phyloP scores from a whole-genome alignment of 2,797 vertebrate species.

The Alfaro cultratus region DNA sequence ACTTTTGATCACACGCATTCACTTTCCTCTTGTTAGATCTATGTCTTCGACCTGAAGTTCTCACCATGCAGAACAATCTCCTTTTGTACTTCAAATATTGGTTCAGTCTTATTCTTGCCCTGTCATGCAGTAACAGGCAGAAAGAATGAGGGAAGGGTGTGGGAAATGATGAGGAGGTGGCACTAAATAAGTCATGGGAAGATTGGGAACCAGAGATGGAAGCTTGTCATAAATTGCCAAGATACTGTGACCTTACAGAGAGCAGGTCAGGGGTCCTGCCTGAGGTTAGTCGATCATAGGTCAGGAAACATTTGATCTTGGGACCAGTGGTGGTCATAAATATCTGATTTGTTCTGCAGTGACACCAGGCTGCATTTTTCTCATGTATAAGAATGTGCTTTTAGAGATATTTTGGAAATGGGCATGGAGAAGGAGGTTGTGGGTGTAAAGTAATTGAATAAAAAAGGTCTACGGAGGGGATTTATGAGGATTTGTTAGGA shows the following conservation, averaged over 20 bases:
- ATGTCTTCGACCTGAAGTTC: neutral
- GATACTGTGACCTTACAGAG: conserved; percentile 58
- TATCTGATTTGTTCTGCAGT: conserved; percentile 49
- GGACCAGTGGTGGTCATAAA: conserved; percentile 53
- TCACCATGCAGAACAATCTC: neutral
- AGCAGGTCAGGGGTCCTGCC: conserved; percentile 57
- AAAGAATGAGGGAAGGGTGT: conserved; percentile 3
- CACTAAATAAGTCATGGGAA: conserved; percentile 41
- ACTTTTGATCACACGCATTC: conserved; percentile 14
- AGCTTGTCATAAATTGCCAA: conserved; percentile 53
- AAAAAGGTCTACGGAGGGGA: conserved; percentile 1
- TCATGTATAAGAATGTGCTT: conserved; percentile 18
- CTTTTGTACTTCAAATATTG: neutral
- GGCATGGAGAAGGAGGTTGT: neutral
- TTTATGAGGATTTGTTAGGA: conserved; percentile 35
- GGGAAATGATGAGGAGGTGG: conserved; percentile 23
- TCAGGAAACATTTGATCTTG: conserved; percentile 56
- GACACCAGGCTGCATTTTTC: conserved; percentile 9
- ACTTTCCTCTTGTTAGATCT: conserved; percentile 3
- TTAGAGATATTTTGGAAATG: conserved; percentile 11
- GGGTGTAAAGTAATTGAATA: conserved; percentile 1
- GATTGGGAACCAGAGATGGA: conserved; percentile 44
- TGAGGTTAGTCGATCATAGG: conserved; percentile 59
- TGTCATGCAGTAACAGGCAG: conserved; percentile 10
- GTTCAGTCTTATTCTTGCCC: neutral